Conservation (phyloP, 2,797 vertebrate genomes). For the Parauchenoglanis punctatus region DNA sequence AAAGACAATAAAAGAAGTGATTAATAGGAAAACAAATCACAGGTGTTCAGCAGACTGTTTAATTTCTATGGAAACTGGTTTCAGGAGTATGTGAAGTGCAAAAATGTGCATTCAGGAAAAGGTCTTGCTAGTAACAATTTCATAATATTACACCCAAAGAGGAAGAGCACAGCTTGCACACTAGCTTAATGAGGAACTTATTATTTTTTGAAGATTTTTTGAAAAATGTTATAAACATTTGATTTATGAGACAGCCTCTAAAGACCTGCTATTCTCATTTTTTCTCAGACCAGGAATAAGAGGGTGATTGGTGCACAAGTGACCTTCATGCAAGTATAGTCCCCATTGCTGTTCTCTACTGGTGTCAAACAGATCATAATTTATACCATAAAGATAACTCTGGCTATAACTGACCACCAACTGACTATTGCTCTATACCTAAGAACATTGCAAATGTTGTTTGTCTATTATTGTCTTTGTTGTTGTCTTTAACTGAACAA, state of each 20-base stretch:
- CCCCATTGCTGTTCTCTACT: no score
- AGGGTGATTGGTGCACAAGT: neutral
- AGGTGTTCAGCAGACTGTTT: neutral
- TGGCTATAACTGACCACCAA: neutral
- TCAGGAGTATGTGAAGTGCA: neutral
- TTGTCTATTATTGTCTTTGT: neutral
- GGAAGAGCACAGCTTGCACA: neutral
- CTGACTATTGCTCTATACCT: neutral
- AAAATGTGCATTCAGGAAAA: constrained; percentile 3
- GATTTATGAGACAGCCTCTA: neutral
- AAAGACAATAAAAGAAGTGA: constrained; percentile 5
- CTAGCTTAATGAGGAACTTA: constrained; percentile 1
- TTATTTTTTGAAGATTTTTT: neutral
- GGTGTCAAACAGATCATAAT: neutral
- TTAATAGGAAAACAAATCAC: constrained; percentile 13
- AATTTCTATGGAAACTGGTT: neutral
- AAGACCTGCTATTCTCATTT: neutral
- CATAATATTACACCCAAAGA: neutral
- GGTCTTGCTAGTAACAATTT: neutral
- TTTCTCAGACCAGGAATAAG: neutral
- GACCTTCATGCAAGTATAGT: constrained; percentile 8
- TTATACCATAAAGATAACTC: neutral
- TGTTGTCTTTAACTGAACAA: neutral
- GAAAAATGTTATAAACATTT: neutral
- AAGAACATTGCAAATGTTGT: neutral